Evolutionary conservation across 53 echinoderm and acorn worm genomes (phyloP), one percentile per base, ranked within the genome.

Genomic region (Mesocentrotus franciscanus): DNA sequence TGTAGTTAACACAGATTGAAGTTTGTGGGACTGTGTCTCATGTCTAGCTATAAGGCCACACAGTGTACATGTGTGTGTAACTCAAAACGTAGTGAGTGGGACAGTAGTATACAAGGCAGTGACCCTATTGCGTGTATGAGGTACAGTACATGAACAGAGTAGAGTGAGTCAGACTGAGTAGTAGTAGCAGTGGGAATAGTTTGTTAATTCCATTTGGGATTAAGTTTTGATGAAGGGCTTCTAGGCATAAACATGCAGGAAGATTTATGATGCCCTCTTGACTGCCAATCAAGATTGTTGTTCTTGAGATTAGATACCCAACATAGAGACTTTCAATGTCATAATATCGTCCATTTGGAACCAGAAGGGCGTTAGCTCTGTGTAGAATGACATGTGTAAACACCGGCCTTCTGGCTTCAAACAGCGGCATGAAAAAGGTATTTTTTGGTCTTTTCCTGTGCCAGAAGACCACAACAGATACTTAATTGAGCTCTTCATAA

Each of bases 21-120:
- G 36, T 92, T 56, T 24, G 49, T 92, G 71, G 91, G 92, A 92
- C 92, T 92, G 71, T 74, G 70, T 49, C 49, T 6, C 49, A 49
- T 49, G 0, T 49, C 49, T 49, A 49, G 66, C 20, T 66, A 1
- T 66, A 22, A 16, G 1, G 66, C 18, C 20, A 66, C 17, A 66
- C 2, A 22, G 66, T 66, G 17, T 6, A 7, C 49, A 49, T 49
- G 49, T 49, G 49, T 49, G 49, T 49, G 49, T 49, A 49, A 49
- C 49, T 49, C 49, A 49, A 5, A 49, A 49, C 6, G 49, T 49
- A 49, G 49, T 49, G 3, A 6, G 49, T 49, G 49, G 49, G 49
- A 49, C 49, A 4, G 26, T 68, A 68, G 6, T 24, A 68, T 24
- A 20, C 0, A 26, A 68, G 7, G 68, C 0, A 68, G 68, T 68